Evolutionary conservation across 2,888 invertebrate species (phyloP), one percentile per base, ranked within the genome.

Genomic region (Brenthis hecate): DNA sequence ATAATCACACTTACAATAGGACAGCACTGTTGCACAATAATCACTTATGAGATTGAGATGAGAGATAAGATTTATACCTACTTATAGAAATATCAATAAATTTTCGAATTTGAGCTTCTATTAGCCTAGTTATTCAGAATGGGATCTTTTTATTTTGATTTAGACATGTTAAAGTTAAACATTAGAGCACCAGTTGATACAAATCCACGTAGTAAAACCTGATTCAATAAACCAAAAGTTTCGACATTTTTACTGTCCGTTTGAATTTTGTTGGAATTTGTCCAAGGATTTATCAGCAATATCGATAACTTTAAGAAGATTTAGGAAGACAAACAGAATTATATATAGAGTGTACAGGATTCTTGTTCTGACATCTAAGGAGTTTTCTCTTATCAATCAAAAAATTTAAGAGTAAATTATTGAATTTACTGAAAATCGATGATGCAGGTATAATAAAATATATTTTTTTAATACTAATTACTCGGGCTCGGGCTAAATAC

Each of bases 161-260:
- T 53, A 54, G 16, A 48, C 53, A 65, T 53, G 28, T 61, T 62
- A 50, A 65, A 70, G 63, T 71, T 54, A 58, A 68, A 68, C 62
- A 51, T 66, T 69, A 65, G 16, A 53, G 63, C 56, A 47, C 60
- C 65, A 64, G 58, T 64, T 70, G 65, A 66, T 70, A 68, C 55
- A 68, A 54, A 70, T 53, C 66, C 69, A 64, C 67, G 68, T 68
- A 69, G 69, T 69, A 69, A 67, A 71, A 72, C 70, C 68, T 67
- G 69, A 73, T 64, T 73, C 72, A 72, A 71, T 74, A 67, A 69
- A 76, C 77, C 75, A 78, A 82, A 85, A 86, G 78, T 87, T 87
- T 83, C 74, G 83, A 85, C 84, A 85, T 84, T 86, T 87, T 86
- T 85, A 85, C 78, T 81, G 81, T 82, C 81, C 81, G 78, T 65